Percentiles rank a stretch among this genome's conserved stretches.
phyloP scores from a whole-genome alignment of 2,797 vertebrate species.

The Naso thynnoides region DNA sequence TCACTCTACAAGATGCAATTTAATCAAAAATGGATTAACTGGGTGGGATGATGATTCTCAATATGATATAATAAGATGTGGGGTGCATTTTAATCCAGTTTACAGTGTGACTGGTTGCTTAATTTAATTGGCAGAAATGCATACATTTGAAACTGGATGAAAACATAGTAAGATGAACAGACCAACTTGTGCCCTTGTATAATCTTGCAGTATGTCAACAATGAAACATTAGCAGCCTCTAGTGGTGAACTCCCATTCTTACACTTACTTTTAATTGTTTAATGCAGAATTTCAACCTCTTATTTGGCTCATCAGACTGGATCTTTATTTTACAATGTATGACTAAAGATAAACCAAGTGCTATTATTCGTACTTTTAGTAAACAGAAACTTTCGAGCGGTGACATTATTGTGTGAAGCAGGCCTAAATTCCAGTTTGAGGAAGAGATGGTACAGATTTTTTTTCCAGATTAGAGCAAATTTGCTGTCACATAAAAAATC shows the following conservation, averaged over 20 bases:
- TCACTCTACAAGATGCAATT: not conserved
- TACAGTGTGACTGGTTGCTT: not conserved
- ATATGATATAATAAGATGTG: not conserved
- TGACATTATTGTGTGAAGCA: not conserved
- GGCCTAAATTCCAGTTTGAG: not conserved
- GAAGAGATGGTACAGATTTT: not conserved
- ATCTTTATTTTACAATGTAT: not conserved
- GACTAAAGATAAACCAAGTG: not conserved
- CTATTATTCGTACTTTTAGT: not conserved
- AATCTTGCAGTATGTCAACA: not conserved
- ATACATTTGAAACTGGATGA: not conserved
- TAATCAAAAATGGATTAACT: not conserved
- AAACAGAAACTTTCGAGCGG: not conserved
- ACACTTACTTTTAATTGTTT: conserved; percentile 11
- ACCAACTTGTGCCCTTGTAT: not conserved
- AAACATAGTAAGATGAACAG: not conserved
- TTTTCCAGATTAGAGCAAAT: not conserved
- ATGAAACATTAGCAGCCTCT: conserved; percentile 71
- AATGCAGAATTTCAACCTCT: not conserved
- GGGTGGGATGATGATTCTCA: not conserved
- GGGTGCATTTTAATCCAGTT: not conserved
- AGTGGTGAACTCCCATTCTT: conserved; percentile 42
- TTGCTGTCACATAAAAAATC: conserved; percentile 8
- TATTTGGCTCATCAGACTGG: not conserved
- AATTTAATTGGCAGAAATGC: not conserved